These are phyloP conservation scores for Syngnathus rostellatus DNA, from an alignment of 2,797 vertebrate genomes.

Conservation along the genomic window DNA sequence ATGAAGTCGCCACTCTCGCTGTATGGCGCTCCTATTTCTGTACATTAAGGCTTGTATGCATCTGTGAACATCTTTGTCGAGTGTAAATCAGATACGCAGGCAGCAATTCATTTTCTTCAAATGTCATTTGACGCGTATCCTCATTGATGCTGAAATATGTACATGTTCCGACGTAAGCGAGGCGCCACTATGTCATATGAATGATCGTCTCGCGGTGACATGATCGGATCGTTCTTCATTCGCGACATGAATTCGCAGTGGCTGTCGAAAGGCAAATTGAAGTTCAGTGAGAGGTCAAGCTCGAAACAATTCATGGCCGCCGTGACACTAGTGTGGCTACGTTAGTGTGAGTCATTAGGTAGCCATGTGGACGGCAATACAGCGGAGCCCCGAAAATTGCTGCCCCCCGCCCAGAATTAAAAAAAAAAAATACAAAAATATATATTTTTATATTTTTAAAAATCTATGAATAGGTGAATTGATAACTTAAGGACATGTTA, in stretches of 20 bases:
- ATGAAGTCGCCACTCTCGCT: not conserved
- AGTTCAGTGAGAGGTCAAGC: not conserved
- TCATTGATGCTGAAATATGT: slow-evolving; percentile 1
- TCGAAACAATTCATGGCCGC: not conserved
- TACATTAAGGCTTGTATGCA: not conserved
- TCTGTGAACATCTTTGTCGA: not conserved
- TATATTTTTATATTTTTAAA: no score
- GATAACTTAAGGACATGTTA: not conserved
- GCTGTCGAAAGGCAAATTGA: not conserved
- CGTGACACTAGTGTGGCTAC: not conserved
- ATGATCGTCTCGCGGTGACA: not conserved
- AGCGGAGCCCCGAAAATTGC: no score
- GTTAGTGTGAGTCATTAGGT: not conserved
- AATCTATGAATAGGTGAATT: not conserved
- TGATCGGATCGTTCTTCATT: not conserved
- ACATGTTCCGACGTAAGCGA: not conserved
- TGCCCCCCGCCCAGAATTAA: no score
- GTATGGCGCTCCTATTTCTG: not conserved
- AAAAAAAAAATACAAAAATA: no score
- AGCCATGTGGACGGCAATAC: not conserved
- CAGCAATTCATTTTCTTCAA: not conserved
- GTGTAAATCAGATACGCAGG: not conserved
- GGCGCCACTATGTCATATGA: not conserved
- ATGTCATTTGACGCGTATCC: not conserved
- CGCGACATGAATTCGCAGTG: not conserved